Evolutionary conservation across 2,888 invertebrate species (phyloP), one percentile per base, ranked within the genome.

Genomic region (Pyrrhia umbra): DNA sequence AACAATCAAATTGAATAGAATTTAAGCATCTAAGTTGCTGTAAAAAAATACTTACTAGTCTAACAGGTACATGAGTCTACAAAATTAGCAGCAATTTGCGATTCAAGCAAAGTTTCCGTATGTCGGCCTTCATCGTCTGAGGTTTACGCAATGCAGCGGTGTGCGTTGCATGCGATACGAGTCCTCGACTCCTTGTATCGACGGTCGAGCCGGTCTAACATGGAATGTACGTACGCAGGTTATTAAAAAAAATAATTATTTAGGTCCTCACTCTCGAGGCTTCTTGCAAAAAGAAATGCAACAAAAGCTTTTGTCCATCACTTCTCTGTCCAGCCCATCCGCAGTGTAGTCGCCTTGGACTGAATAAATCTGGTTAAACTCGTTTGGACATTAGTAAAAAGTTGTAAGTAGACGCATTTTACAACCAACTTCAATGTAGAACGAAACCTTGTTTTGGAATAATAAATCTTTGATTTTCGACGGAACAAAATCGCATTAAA

Each of bases 71-170:
- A 45, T 23, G 25, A 57, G 65, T 76, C 57, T 72, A 75, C 64
- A 68, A 73, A 84, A 87, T 88, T 88, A 88, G 84, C 85, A 83
- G 80, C 85, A 85, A 86, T 88, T 88, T 82, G 85, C 84, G 81
- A 84, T 81, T 84, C 81, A 78, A 80, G 74, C 82, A 69, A 86
- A 86, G 88, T 91, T 90, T 90, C 90, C 91, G 89, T 85, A 66
- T 83, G 68, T 70, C 80, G 90, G 86, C 91, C 90, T 90, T 90
- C 90, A 65, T 57, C 70, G 67, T 59, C 64, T 57, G 74, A 58
- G 68, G 77, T 83, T 88, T 88, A 85, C 88, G 88, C 88, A 90
- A 88, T 74, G 69, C 49, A 72, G 80, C 74, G 75, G 70, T 80
- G 84, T 77, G 83, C 76, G 80, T 79, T 86, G 88, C 89, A 83